Base-by-base conservation (phyloP, 2,888 invertebrate species). In the Erebia ligea region DNA sequence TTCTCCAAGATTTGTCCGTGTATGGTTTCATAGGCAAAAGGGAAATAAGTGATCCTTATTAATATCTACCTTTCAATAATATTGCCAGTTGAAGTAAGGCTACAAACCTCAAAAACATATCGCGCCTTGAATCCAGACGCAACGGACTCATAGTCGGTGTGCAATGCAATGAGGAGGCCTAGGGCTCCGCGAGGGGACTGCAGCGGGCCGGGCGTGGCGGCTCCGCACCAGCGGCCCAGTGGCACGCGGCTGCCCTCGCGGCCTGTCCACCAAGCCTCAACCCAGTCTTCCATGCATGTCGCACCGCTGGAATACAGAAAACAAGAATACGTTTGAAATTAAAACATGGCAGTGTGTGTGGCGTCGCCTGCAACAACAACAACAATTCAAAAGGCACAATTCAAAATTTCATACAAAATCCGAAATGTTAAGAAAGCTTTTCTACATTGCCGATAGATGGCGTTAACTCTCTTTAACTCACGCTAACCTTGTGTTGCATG, bases 61-160 rank as follows among this genome's bases (percentile, higher is more conserved):
- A 34, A 34, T n/a, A n/a, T n/a, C n/a, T n/a, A n/a, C n/a, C n/a
- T n/a, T n/a, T n/a, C n/a, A n/a, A n/a, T n/a, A n/a, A n/a, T 42
- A 42, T 11, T 11, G 1, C 42, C 10, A 10, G 11, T 17, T 19
- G 1, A 50, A 11, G 5, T 17, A 54, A 19, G 19, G 1, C 17
- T 48, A 59, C 68, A 67, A 61, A 94, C 94, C 92, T 98, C 97
- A 88, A 99, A 99, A 80, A 97, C 96, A 88, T 99, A 99, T 80
- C 97, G 95, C 15, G 99, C 99, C 87, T 98, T 98, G 91, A 99
- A 99, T 40, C 99, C 99, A 80, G 98, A 98, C 77, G 97, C 97
- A 64, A 98, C 98, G 70, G 96, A 96, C 77, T 97, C 96, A 42
- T 95, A 94, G 87, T 99, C 97, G 48, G 99, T 97, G 85, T 97